Conservation (phyloP, 2,113 vertebrate species). For the Nothoprocta pentlandii region DNA sequence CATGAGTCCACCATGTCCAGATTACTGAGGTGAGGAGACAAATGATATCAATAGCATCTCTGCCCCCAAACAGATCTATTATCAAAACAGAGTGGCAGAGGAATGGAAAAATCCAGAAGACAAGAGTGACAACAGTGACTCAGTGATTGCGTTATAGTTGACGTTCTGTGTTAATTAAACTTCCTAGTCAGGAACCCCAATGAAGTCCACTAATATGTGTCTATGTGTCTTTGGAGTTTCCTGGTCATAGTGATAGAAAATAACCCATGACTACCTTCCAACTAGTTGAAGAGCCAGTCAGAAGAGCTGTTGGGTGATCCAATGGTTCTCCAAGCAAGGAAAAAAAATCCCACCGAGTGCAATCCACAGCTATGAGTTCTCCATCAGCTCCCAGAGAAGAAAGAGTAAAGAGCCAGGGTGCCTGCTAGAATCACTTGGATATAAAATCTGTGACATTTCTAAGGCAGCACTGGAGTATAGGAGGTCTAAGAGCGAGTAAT, state of each 20-base stretch:
- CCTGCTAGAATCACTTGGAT: neutral
- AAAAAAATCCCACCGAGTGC: neutral
- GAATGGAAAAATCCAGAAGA: neutral
- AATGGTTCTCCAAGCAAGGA: neutral
- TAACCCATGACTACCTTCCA: neutral
- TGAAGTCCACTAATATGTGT: neutral
- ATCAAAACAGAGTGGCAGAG: neutral
- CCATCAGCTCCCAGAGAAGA: neutral
- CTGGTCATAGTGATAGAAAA: neutral
- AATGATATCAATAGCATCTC: conserved; percentile 19
- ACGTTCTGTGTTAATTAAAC: neutral
- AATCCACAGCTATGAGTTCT: neutral
- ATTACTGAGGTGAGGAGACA: neutral
- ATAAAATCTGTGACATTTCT: neutral
- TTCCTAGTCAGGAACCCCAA: neutral
- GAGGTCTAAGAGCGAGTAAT: neutral
- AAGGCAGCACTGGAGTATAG: neutral
- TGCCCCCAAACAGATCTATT: conserved; percentile 9
- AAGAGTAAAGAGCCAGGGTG: neutral
- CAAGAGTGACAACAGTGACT: neutral
- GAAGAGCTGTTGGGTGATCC: rapidly evolving
- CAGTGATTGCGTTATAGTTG: neutral
- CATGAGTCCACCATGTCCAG: neutral
- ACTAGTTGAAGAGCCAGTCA: neutral
- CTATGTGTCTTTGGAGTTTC: rapidly evolving